phyloP scores from a whole-genome alignment of 2,888 invertebrate genomes.

The Mythimna lalbum region DNA sequence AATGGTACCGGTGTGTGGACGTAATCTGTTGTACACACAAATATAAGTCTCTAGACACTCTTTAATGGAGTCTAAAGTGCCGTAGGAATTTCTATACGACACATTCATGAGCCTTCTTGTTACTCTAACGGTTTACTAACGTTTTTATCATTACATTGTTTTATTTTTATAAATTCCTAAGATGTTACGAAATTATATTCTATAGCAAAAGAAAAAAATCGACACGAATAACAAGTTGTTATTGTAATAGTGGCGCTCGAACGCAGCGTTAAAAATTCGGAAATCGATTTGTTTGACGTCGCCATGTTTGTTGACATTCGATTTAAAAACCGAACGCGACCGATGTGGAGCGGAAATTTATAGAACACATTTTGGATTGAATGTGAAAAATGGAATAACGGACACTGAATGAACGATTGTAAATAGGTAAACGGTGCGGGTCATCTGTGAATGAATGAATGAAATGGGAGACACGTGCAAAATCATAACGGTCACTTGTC shows the following conservation, averaged over 20 bases:
- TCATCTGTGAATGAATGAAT: slow-evolving; percentile 66
- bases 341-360: slow-evolving; percentile 77
- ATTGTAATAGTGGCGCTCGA: slow-evolving; percentile 66
- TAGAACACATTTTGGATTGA: slow-evolving; percentile 75
- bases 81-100: slow-evolving; percentile 72
- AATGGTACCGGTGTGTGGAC: slow-evolving; percentile 78
- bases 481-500: slow-evolving; percentile 73
- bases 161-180: slow-evolving; percentile 56
- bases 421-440: slow-evolving; percentile 74
- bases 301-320: slow-evolving; percentile 85
- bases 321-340: slow-evolving; percentile 73
- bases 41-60: slow-evolving; percentile 59
- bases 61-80: slow-evolving; percentile 73
- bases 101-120: slow-evolving; percentile 66
- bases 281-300: slow-evolving; percentile 81
- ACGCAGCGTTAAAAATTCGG: slow-evolving; percentile 78
- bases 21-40: slow-evolving; percentile 77
- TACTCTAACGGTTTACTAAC: slow-evolving; percentile 76
- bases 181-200: slow-evolving; percentile 61
- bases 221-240: slow-evolving; percentile 62
- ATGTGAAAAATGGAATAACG: slow-evolving; percentile 77
- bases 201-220: slow-evolving; percentile 59
- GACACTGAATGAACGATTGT: slow-evolving; percentile 68
- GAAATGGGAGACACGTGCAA: slow-evolving; percentile 72
- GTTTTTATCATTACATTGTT: slow-evolving; percentile 58